A percentile compares a stretch with the other conserved stretches of the same genome.
Evolutionary conservation across 2,797 vertebrate species (phyloP).

Genomic region (Microctenopoma lineatum): DNA sequence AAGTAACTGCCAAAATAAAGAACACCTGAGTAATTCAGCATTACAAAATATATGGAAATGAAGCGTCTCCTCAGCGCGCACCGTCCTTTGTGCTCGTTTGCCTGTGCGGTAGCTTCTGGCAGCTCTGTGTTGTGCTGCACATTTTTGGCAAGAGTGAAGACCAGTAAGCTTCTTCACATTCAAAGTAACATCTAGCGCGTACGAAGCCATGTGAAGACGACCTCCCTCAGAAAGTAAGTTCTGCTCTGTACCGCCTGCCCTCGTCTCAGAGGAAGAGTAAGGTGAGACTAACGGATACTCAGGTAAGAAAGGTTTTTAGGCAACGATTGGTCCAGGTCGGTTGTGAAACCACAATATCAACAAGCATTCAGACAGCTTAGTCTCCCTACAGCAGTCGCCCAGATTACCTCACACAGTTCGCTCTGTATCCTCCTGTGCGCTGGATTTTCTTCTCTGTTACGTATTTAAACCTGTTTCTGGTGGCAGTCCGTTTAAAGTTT

Average conservation of each 20-base stretch:
- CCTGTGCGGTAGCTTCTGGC: slow-evolving; percentile 27
- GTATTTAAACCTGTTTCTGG: background rate
- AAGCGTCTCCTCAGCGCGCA: slow-evolving; percentile 24
- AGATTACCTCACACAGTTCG: background rate
- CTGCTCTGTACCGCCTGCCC: slow-evolving; percentile 1
- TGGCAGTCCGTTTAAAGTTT: slow-evolving; percentile 16
- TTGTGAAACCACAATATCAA: slow-evolving; percentile 12
- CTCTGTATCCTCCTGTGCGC: background rate
- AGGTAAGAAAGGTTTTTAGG: background rate
- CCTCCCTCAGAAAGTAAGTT: slow-evolving; percentile 15
- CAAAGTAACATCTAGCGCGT: slow-evolving; percentile 28
- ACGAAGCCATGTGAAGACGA: slow-evolving; percentile 28
- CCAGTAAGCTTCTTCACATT: slow-evolving; percentile 23
- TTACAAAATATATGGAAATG: slow-evolving; percentile 58
- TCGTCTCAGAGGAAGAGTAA: slow-evolving; percentile 6
- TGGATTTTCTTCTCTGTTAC: slow-evolving; percentile 6
- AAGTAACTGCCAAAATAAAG: slow-evolving; percentile 54
- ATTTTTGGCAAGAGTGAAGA: slow-evolving; percentile 41
- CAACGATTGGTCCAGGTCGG: slow-evolving; percentile 5
- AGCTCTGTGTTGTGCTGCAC: slow-evolving; percentile 17
- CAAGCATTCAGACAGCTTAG: slow-evolving; percentile 3
- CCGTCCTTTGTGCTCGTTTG: slow-evolving; percentile 47
- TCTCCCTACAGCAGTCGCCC: background rate
- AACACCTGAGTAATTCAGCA: slow-evolving; percentile 56
- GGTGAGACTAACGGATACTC: background rate